Conservation (phyloP, 2,797 vertebrate genomes). For the Pseudomugil gertrudae region DNA sequence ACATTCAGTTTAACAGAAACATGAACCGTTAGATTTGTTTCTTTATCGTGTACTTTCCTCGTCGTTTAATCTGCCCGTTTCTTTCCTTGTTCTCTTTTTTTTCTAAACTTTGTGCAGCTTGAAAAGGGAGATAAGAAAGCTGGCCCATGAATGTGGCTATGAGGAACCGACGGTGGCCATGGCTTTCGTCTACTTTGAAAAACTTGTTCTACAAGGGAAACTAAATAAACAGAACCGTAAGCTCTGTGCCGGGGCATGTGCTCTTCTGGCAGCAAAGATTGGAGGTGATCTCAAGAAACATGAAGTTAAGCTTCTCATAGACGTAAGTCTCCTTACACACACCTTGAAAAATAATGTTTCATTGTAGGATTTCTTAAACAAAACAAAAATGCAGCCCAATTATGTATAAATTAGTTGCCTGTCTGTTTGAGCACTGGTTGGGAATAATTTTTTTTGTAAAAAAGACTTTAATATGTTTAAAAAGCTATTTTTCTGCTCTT, state of each 20-base stretch:
- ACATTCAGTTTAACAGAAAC: not conserved
- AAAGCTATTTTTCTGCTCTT: not conserved
- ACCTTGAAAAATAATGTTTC: not conserved
- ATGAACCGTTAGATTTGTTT: not conserved
- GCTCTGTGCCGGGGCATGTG: constrained; percentile 94
- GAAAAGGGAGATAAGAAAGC: constrained; percentile 96
- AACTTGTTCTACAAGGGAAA: constrained; percentile 96
- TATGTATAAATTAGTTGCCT: too few species aligned
- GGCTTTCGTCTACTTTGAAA: constrained; percentile 99
- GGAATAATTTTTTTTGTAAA: too few species aligned
- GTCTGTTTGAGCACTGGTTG: too few species aligned
- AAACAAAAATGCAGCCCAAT: too few species aligned
- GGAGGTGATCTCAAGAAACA: constrained; percentile 97
- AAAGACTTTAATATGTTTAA: not conserved
- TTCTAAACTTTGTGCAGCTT: constrained; percentile 76
- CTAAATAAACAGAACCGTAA: constrained; percentile 99
- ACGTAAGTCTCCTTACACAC: constrained; percentile 78
- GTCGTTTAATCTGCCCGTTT: not conserved
- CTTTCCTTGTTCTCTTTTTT: not conserved
- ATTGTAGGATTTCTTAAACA: too few species aligned
- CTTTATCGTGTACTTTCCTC: not conserved
- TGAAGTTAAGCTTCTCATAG: constrained; percentile 96
- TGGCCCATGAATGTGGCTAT: constrained; percentile 93
- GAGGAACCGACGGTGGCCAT: constrained; percentile 97
- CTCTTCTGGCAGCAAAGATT: constrained; percentile 96